Evolutionary conservation across 2,888 invertebrate species (phyloP).

Genomic region (Nipponacmea schrenckii): DNA sequence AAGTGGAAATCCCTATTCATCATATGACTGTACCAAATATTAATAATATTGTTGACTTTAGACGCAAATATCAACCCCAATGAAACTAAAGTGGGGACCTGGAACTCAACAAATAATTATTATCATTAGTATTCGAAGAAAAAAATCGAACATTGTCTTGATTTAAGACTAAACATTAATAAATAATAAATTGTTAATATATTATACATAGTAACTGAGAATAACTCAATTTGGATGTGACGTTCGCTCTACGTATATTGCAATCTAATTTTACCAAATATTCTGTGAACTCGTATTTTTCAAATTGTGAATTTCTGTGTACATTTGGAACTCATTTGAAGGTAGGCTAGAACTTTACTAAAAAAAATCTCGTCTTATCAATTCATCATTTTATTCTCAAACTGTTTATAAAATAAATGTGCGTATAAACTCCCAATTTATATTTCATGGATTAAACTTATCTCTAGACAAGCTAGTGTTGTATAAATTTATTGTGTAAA

Average conservation of each 20-base stretch:
- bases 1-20: conserved; percentile 47
- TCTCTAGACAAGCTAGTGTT: neutral
- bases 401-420: neutral
- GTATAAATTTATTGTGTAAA: conserved; percentile 1
- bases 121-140: too few relatives aligned
- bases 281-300: neutral
- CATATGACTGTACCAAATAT: conserved; percentile 50
- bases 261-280: neutral
- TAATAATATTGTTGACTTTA: neutral
- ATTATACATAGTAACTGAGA: too few relatives aligned
- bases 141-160: too few relatives aligned
- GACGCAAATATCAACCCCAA: too few relatives aligned
- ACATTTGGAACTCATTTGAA: conserved; percentile 6
- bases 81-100: too few relatives aligned
- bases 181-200: too few relatives aligned
- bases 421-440: neutral
- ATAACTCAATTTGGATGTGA: too few relatives aligned
- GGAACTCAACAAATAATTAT: too few relatives aligned
- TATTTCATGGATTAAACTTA: neutral
- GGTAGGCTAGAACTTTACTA: conserved; percentile 7
- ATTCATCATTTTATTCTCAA: too few relatives aligned
- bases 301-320: conserved; percentile 3
- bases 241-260: too few relatives aligned
- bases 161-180: too few relatives aligned
- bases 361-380: too few relatives aligned